Base-by-base conservation (phyloP, 2,797 vertebrate species). In the Coranthus polyacanthus region DNA sequence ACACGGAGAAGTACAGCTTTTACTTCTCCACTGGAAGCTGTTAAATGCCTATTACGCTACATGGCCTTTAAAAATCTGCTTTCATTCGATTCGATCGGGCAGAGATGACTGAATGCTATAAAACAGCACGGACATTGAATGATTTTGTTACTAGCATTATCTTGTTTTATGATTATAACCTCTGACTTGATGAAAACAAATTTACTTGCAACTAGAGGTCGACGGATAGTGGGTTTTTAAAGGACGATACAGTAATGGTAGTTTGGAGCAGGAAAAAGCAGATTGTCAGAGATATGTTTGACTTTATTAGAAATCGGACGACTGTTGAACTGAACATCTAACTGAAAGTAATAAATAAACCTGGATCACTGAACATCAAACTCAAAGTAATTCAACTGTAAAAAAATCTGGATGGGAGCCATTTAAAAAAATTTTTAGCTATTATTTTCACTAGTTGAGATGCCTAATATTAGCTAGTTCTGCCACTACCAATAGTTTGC, bases 21-120 rank as follows among this genome's bases (percentile, higher is more conserved):
- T 51, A 77, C 86, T 78, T 79, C 78, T 68, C 79, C 60, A 51
- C 68, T 85, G 82, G 77, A 88, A 72, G 69, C 66, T 53, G 58
- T 82, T 81, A 76, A 81, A 85, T 10, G 26, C 67, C 26, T 56
- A 39, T 81, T 60, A 67, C 76, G 39, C 55, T 9, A 41, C 69
- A 63, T 12, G 59, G 32, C 34, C 52, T 62, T 68, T 9, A 29
- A 47, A 24, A 67, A 69, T 16, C 49, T 43, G 6, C 55, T 83
- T 73, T 76, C 63, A 51, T 29, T 66, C 43, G 32, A 64, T 71
- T 12, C 6, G 36, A 77, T 55, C 26, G 38, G 49, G 11, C 58
- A 24, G 51, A 75, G 22, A 15, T 36, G 50, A 53, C 37, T 7
- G 4, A 67, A 65, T 17, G 22, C 6, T 22, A 18, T 46, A 41